Evolutionary conservation across 2,113 vertebrate genomes (phyloP).

Genomic region (Salvelinus fontinalis): DNA sequence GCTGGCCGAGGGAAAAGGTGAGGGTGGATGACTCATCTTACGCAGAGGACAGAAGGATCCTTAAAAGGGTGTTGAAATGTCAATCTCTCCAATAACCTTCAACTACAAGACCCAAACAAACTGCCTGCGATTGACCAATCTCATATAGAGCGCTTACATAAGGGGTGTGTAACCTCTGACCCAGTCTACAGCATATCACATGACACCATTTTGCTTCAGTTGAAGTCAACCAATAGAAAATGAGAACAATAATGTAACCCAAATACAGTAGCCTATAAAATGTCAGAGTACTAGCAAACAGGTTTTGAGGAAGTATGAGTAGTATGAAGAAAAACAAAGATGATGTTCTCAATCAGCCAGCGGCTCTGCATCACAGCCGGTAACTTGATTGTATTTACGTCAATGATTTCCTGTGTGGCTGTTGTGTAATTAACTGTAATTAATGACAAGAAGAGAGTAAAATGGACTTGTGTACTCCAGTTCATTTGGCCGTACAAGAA

Average conservation of each 20-base stretch:
- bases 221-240: not conserved
- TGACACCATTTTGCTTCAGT: not conserved
- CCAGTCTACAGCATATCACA: too few relatives aligned
- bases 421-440: slow-evolving; percentile 21
- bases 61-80: too few relatives aligned
- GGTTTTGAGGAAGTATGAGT: not conserved
- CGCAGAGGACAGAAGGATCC: too few relatives aligned
- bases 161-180: too few relatives aligned
- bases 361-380: not conserved
- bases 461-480: slow-evolving; percentile 12
- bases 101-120: too few relatives aligned
- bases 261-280: not conserved
- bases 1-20: too few relatives aligned
- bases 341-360: not conserved
- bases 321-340: not conserved
- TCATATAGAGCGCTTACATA: too few relatives aligned
- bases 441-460: slow-evolving; percentile 11
- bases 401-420: slow-evolving; percentile 32
- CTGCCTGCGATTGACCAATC: too few relatives aligned
- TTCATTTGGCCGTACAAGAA: not conserved
- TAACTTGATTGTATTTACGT: slow-evolving; percentile 30
- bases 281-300: not conserved
- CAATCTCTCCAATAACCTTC: too few relatives aligned
- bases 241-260: not conserved
- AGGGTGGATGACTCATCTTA: too few relatives aligned